Conservation (phyloP, 2,888 invertebrate species). For the Aquatica leii region DNA sequence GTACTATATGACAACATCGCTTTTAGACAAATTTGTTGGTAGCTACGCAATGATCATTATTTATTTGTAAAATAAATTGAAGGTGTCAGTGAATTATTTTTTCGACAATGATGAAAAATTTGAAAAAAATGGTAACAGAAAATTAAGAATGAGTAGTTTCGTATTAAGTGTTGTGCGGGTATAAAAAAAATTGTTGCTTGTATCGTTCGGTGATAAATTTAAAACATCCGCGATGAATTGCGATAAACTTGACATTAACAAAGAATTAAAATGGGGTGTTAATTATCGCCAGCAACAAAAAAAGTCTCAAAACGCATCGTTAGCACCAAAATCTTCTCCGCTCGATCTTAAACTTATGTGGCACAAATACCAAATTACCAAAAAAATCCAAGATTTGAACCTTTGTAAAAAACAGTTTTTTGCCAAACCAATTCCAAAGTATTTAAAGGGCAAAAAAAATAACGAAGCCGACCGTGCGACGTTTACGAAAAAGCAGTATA, state of each 20-base stretch:
- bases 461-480: conserved; percentile 37
- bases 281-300: conserved; percentile 38
- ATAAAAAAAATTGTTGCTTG: no score
- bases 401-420: conserved; percentile 4
- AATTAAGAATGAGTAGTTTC: no score
- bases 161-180: no score
- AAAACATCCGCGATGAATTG: no score
- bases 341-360: conserved; percentile 36
- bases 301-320: conserved; percentile 33
- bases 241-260: conserved; percentile 25
- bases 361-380: conserved; percentile 30
- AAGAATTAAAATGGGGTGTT: conserved; percentile 40
- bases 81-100: no score
- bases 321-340: conserved; percentile 40
- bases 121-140: no score
- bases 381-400: conserved; percentile 22
- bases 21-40: no score
- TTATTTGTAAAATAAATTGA: no score
- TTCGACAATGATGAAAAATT: no score
- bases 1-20: no score
- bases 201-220: no score
- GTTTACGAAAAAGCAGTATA: conserved; percentile 47
- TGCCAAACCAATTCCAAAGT: background rate
- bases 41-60: no score
- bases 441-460: background rate